Base-by-base conservation (phyloP, 2,888 invertebrate species). In the Diplazon laetatorius region DNA sequence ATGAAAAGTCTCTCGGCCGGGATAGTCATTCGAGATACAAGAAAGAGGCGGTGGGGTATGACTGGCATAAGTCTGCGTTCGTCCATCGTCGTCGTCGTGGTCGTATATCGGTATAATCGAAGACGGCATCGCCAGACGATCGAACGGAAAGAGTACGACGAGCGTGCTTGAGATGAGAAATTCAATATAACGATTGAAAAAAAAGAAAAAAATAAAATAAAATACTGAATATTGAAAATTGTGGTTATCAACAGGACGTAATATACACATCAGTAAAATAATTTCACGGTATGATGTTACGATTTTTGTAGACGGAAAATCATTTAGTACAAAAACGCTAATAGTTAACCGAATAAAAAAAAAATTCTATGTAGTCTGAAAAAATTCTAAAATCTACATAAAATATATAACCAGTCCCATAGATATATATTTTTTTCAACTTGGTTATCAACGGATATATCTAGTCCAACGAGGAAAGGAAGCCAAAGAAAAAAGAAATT, bases 121-220 rank as follows among this genome's bases (percentile, higher is more conserved):
- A 39, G 39, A 68, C 44, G 57, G 68, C 68, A 68, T 68, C 68
- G 68, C n/a, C 50, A 70, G 59, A 59, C 60, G 50, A 37, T n/a
- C n/a, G 48, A 69, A n/a, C 22, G 14, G 37, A 42, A 55, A 42
- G n/a, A n/a, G 39, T 44, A 25, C 35, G 16, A 39, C 4, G 30
- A 30, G 6, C 30, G n/a, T n/a, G 30, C 30, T 30, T 30, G 30
- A 6, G 6, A 30, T 2, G 30, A 30, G 66, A 35, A 37, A 35
- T 30, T 50, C 37, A 4, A 9, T n/a, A n/a, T n/a, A n/a, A 22
- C n/a, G 37, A 18, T 16, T 37, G 5, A 8, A 35, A 22, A 22
- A 37, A 12, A 22, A 2, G 39, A 50, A 5, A 30, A 30, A 30
- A 30, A 30, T 6, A 6, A 30, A 6, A 30, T 30, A 30, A 30